These are phyloP conservation scores for Spilogale gracilis DNA, from an alignment of 2,113 vertebrate species.

Conservation along the genomic window DNA sequence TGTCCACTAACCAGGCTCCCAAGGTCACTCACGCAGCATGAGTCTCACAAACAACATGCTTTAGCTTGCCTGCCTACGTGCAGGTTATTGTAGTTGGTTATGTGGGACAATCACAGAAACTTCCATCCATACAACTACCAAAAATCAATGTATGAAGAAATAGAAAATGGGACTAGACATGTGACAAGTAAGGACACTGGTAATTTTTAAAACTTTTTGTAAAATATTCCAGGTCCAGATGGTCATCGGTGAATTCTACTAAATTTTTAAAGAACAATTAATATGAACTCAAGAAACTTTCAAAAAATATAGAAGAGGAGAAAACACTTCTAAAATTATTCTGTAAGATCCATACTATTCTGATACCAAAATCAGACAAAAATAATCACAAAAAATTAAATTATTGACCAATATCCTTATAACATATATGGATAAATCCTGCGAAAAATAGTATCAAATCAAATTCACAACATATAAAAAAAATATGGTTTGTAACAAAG, in stretches of 20 bases:
- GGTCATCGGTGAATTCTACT: not conserved
- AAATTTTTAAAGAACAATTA: not conserved
- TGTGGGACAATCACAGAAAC: not conserved
- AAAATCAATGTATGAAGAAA: not conserved
- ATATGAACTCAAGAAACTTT: not conserved
- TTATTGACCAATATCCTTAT: not conserved
- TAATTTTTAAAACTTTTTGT: not conserved
- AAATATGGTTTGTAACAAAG: not conserved
- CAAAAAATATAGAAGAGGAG: not conserved
- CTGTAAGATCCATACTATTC: not conserved
- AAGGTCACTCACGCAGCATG: not conserved
- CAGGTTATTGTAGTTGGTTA: not conserved
- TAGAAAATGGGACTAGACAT: not conserved
- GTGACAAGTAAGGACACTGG: not conserved
- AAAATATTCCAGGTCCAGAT: not conserved
- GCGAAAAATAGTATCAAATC: not conserved
- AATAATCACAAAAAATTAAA: not conserved
- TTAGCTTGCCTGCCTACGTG: not conserved
- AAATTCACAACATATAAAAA: not conserved
- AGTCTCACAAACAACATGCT: not conserved
- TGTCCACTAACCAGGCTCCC: not conserved
- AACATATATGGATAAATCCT: not conserved
- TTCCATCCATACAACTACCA: not conserved
- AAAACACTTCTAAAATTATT: not conserved
- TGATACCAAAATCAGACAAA: not conserved